Conservation (phyloP, 2,113 vertebrate species). For the Condylura cristata region DNA sequence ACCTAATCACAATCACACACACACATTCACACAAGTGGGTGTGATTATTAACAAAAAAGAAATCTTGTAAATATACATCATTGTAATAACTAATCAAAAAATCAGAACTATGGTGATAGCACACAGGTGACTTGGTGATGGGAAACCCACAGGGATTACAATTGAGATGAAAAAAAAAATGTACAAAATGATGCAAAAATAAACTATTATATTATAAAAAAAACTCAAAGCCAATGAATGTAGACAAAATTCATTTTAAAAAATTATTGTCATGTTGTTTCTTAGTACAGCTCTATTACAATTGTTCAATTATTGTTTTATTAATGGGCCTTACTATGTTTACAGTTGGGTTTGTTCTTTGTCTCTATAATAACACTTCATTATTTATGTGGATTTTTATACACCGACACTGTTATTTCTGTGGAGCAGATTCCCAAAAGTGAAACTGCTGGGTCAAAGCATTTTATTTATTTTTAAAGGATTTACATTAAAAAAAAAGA, state of each 20-base stretch:
- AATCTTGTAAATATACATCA: not conserved
- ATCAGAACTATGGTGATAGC: no score
- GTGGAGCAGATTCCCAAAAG: not conserved
- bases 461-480: not conserved
- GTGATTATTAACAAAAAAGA: slow-evolving; percentile 9
- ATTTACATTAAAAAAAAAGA: no score
- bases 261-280: slow-evolving; percentile 4
- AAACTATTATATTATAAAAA: no score
- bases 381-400: slow-evolving; percentile 11
- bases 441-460: slow-evolving; percentile 1
- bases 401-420: slow-evolving; percentile 5
- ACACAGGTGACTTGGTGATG: no score
- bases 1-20: not conserved
- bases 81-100: slow-evolving; percentile 33
- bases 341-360: not conserved
- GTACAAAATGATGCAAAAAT: no score
- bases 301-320: not conserved
- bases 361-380: not conserved
- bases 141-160: no score
- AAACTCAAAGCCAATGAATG: not conserved
- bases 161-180: no score
- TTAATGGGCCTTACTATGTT: not conserved
- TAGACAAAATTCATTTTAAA: not conserved
- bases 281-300: not conserved
- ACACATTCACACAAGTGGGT: not conserved